Conservation (phyloP, 2,888 invertebrate genomes). For the Lithophane leautieri region DNA sequence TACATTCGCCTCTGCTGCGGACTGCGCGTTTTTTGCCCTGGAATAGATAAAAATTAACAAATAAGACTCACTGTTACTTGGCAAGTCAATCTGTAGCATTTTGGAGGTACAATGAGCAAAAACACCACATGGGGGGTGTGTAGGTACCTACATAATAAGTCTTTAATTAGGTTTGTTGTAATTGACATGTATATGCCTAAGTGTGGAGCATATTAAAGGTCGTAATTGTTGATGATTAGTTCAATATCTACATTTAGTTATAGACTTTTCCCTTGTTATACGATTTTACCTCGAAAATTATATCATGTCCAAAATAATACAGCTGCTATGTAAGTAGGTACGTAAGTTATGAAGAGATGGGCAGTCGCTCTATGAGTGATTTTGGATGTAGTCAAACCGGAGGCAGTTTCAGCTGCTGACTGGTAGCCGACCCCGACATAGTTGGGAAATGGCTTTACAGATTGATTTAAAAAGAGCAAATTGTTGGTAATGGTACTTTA, state of each 20-base stretch:
- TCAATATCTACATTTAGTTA: background rate
- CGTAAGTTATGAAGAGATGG: background rate
- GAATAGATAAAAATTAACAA: conserved; percentile 63
- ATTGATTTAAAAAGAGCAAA: background rate
- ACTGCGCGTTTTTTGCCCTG: conserved; percentile 89
- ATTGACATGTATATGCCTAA: background rate
- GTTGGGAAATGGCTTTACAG: too few species aligned
- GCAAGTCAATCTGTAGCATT: background rate
- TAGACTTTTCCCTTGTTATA: background rate
- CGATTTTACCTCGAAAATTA: background rate
- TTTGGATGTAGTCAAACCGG: too few species aligned
- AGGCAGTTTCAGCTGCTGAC: too few species aligned
- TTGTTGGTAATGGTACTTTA: too few species aligned
- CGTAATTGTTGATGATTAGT: background rate
- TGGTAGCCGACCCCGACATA: too few species aligned
- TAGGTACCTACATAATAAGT: background rate
- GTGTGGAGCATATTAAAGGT: too few species aligned
- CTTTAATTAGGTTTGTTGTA: background rate
- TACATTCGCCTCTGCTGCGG: conserved; percentile 86
- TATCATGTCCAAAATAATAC: background rate
- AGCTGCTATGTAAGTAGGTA: background rate
- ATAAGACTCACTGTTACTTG: conserved; percentile 21
- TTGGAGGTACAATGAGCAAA: background rate
- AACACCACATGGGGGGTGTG: background rate
- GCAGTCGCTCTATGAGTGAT: too few species aligned